These are phyloP conservation scores for Athene cunicularia DNA, from an alignment of 2,113 vertebrate genomes.

Conservation along the genomic window DNA sequence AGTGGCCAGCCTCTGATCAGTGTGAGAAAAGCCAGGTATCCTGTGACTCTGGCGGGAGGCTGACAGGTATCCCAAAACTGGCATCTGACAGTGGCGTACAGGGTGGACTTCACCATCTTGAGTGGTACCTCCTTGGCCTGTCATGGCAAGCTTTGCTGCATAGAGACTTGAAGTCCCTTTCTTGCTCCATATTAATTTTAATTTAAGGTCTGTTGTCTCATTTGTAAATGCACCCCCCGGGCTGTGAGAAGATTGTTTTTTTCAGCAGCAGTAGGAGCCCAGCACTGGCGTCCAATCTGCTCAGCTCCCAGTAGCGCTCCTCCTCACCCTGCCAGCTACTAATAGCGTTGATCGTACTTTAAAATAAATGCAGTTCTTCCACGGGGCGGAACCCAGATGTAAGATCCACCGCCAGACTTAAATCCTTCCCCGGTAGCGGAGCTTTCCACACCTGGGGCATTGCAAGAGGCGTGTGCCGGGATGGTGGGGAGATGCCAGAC, in stretches of 20 bases:
- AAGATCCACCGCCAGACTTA: fast-evolving
- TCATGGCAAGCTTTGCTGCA: fast-evolving
- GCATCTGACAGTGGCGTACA: fast-evolving
- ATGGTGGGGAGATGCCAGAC: fast-evolving
- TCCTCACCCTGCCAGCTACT: fast-evolving
- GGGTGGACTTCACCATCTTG: background rate
- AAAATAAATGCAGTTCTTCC: fast-evolving
- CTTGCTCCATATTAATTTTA: background rate
- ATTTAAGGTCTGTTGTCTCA: too few relatives aligned
- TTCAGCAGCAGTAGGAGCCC: background rate
- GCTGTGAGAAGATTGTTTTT: background rate
- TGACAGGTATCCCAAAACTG: background rate
- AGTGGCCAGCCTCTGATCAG: too few relatives aligned
- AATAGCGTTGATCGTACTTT: fast-evolving
- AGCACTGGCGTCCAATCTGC: fast-evolving
- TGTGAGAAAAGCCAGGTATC: background rate
- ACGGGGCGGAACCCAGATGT: fast-evolving
- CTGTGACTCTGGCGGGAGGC: background rate
- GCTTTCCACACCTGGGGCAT: fast-evolving
- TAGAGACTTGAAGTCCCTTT: background rate
- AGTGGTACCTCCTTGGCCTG: background rate
- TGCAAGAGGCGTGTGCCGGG: fast-evolving
- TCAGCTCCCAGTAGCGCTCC: fast-evolving
- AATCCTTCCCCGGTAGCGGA: fast-evolving
- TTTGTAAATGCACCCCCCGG: fast-evolving